A percentile compares a stretch with the other conserved stretches of the same genome.
Evolutionary conservation across 2,888 invertebrate genomes (phyloP).

Genomic region (Chrysina gloriosa): DNA sequence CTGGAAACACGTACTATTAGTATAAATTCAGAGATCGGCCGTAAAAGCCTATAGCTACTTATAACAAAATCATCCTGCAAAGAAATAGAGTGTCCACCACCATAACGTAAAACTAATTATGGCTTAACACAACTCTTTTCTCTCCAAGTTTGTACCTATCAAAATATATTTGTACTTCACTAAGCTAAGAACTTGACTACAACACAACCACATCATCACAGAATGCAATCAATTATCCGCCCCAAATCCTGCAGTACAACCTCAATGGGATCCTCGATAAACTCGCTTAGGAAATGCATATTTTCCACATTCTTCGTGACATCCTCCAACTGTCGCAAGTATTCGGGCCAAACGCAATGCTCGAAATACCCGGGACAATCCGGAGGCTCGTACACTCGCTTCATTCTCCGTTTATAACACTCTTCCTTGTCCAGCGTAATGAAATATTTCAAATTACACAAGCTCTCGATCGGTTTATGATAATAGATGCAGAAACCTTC

Average conservation of each 20-base stretch:
- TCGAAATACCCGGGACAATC: constrained; percentile 92
- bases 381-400: constrained; percentile 83
- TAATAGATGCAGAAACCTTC: constrained; percentile 85
- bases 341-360: constrained; percentile 90
- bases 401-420: constrained; percentile 73
- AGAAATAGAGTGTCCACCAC: too few relatives aligned
- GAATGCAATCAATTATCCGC: neutral
- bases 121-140: too few relatives aligned
- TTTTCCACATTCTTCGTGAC: constrained; percentile 57
- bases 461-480: constrained; percentile 72
- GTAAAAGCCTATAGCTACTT: too few relatives aligned
- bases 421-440: constrained; percentile 76
- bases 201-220: too few relatives aligned
- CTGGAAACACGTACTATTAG: too few relatives aligned
- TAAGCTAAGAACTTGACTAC: too few relatives aligned
- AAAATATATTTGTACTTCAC: too few relatives aligned
- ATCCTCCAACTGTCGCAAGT: constrained; percentile 70
- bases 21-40: too few relatives aligned
- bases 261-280: constrained; percentile 48
- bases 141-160: too few relatives aligned
- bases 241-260: neutral
- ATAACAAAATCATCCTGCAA: too few relatives aligned
- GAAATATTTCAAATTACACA: constrained; percentile 82
- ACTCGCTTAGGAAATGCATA: constrained; percentile 56
- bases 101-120: too few relatives aligned